Evolutionary conservation across 2,797 vertebrate genomes (phyloP).

Genomic region (Uromys caudimaculatus): DNA sequence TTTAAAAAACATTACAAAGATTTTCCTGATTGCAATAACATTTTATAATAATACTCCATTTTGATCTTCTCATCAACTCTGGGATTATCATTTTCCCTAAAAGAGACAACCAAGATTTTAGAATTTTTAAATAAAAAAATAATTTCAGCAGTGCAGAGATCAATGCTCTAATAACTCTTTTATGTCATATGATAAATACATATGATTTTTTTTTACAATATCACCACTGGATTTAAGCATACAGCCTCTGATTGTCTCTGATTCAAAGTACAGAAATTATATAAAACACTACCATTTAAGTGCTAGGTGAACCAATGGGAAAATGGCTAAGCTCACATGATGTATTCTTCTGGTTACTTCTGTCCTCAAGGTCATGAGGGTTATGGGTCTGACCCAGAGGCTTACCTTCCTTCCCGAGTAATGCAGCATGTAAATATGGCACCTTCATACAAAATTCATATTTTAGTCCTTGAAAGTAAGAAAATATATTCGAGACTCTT

Average conservation of each 20-base stretch:
- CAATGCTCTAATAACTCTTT: background rate
- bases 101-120: background rate
- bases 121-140: background rate
- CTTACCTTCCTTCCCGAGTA: constrained; percentile 35
- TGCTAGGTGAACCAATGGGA: background rate
- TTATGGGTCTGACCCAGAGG: background rate
- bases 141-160: background rate
- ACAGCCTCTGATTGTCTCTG: background rate
- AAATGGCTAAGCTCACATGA: background rate
- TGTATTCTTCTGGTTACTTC: background rate
- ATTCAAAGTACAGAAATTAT: background rate
- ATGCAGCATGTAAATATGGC: background rate
- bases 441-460: background rate
- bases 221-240: background rate
- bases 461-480: background rate
- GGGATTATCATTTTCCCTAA: background rate
- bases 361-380: background rate
- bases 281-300: background rate
- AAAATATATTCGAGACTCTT: background rate
- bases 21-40: background rate
- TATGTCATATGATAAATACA: background rate
- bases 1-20: background rate
- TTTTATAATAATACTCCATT: background rate
- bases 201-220: background rate
- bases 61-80: background rate